Base-by-base conservation (phyloP, 2,888 invertebrate species). In the Stomorhina lunata region DNA sequence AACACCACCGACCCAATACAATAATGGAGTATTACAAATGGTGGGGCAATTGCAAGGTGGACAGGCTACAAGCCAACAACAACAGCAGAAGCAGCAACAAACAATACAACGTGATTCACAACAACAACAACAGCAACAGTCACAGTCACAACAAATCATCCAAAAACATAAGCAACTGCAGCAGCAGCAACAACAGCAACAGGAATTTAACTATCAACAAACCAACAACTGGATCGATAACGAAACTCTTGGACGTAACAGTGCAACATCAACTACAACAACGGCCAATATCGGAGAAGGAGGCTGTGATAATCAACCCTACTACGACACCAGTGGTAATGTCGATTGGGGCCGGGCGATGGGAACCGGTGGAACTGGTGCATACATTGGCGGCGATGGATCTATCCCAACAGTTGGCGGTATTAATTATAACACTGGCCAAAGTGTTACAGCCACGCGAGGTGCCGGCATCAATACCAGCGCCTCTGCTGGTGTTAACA, bases 1-100 rank as follows among this genome's bases (percentile, higher is more conserved):
- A 89, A 91, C 92, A 92, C 92, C 92, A 92, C 92, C 92, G 90
- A 92, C 92, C 90, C 92, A 92, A 89, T 90, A 87, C 87, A 91
- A 90, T 89, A 91, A 91, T 91, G 91, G 91, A 90, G 91, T 88
- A 89, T 88, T 88, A 89, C 91, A 91, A 89, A 91, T 91, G 91
- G 91, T 90, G 87, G 90, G 90, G 86, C 88, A 90, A 90, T 87
- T 91, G 87, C 91, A 89, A 88, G 88, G 90, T 89, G 90, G 89
- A 90, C 89, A 89, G 88, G 89, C 89, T 90, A 89, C 88, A 88
- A 86, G 89, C 89, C 91, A 91, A 89, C 89, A 90, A 86, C 89
- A 88, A 87, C 88, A 89, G 84, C 88, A 88, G 79, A 86, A 87
- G 73, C 86, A 86, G 45, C 87, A 86, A 66, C 86, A 85, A 81